A percentile compares a stretch with the other conserved stretches of the same genome.
These are phyloP conservation scores for Pachliopta kotzebuea DNA, from an alignment of 2,888 invertebrate species.

Conservation along the genomic window DNA sequence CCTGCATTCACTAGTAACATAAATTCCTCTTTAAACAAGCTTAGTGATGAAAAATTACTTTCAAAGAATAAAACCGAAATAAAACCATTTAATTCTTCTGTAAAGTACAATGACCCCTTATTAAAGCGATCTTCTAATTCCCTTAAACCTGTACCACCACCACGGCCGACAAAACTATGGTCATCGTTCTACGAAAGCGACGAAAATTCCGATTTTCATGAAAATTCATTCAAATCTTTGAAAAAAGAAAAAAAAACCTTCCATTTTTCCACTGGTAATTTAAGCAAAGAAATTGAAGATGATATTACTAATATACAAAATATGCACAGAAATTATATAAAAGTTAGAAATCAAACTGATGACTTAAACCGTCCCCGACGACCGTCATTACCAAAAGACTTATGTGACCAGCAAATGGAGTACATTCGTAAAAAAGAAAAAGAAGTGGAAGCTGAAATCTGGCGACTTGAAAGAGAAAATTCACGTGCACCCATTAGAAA, in stretches of 20 bases:
- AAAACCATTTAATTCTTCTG: conserved; percentile 33
- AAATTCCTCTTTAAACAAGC: conserved; percentile 44
- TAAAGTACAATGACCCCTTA: conserved; percentile 35
- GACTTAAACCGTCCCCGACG: conserved; percentile 57
- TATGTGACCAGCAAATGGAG: conserved; percentile 83
- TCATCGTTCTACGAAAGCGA: conserved; percentile 70
- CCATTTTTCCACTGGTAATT: conserved; percentile 70
- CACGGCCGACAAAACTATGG: conserved; percentile 61
- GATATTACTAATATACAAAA: conserved; percentile 72
- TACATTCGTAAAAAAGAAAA: conserved; percentile 85
- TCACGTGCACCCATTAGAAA: conserved; percentile 39
- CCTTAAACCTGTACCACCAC: conserved; percentile 66
- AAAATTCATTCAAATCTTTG: conserved; percentile 59
- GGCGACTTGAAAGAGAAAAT: conserved; percentile 81
- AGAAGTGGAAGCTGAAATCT: conserved; percentile 84
- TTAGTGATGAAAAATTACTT: conserved; percentile 43
- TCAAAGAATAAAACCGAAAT: conserved; percentile 40
- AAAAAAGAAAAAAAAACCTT: conserved; percentile 65
- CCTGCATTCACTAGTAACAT: conserved; percentile 60
- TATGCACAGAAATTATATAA: conserved; percentile 64
- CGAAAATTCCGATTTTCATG: conserved; percentile 66
- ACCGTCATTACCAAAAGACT: conserved; percentile 83
- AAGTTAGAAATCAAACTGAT: conserved; percentile 47
- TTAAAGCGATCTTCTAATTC: conserved; percentile 29
- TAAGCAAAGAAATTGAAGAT: conserved; percentile 72